A percentile compares a stretch with the other conserved stretches of the same genome.
These are phyloP conservation scores for Phyllostomus discolor DNA, from an alignment of 2,113 vertebrate genomes.

Conservation along the genomic window DNA sequence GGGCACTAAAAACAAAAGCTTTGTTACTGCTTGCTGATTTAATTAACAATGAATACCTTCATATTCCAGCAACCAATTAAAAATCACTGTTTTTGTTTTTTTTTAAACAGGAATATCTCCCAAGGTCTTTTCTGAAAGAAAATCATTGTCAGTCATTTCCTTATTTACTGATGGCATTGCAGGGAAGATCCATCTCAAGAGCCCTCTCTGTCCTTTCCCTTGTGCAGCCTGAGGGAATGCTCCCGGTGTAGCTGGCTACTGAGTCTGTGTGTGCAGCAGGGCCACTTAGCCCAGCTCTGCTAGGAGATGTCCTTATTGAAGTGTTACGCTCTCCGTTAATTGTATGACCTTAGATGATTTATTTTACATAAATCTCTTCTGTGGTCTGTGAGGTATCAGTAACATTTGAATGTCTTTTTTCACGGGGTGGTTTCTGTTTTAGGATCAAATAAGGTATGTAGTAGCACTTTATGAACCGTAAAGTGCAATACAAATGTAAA, in stretches of 20 bases:
- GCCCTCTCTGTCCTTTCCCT: background rate
- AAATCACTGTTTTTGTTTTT: background rate
- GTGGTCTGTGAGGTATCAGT: background rate
- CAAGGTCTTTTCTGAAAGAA: conserved; percentile 5
- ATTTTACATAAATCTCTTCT: background rate
- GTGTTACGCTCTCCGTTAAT: background rate
- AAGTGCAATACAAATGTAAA: background rate
- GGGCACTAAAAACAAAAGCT: background rate
- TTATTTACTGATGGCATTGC: background rate
- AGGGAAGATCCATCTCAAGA: background rate
- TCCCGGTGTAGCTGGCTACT: background rate
- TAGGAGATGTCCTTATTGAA: background rate
- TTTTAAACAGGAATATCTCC: background rate
- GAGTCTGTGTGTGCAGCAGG: background rate
- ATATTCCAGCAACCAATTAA: background rate
- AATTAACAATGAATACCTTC: background rate
- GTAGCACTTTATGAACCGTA: background rate
- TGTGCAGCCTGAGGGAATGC: background rate
- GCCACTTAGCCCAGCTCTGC: background rate
- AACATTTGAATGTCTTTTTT: background rate
- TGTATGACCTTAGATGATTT: background rate
- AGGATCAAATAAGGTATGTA: background rate
- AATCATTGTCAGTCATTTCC: background rate
- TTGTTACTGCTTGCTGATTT: background rate
- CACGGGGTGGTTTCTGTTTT: background rate